phyloP scores from a whole-genome alignment of 2,797 vertebrate genomes.

The Chromobotia macracanthus region DNA sequence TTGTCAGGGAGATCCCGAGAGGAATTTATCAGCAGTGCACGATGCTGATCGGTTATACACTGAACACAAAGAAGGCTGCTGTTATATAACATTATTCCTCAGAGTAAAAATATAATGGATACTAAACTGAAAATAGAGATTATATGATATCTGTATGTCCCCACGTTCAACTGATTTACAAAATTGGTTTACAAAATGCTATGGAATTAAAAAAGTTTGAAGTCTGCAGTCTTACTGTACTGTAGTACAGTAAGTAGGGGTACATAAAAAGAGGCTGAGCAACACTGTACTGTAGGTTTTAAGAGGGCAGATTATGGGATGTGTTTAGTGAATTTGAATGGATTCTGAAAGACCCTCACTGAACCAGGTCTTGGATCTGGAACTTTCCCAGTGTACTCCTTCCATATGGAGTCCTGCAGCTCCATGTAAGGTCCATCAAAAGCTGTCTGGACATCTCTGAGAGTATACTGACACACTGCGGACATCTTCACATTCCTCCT shows the following conservation, averaged over 20 bases:
- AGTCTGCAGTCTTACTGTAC: too few relatives aligned
- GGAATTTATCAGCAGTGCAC: conserved; percentile 86
- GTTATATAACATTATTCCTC: conserved; percentile 18
- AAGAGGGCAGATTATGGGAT: too few relatives aligned
- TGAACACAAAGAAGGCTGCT: conserved; percentile 62
- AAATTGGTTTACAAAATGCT: too few relatives aligned
- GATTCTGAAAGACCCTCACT: conserved; percentile 73
- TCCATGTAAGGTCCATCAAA: conserved; percentile 94
- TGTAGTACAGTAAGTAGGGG: too few relatives aligned
- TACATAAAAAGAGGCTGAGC: too few relatives aligned
- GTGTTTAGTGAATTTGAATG: not conserved
- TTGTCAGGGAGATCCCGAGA: conserved; percentile 92
- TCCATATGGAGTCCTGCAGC: conserved; percentile 91
- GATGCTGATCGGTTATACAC: conserved; percentile 90
- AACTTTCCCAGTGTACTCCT: conserved; percentile 84
- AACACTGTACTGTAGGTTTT: too few relatives aligned
- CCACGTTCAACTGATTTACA: too few relatives aligned
- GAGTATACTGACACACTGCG: conserved; percentile 88
- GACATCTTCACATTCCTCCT: conserved; percentile 95
- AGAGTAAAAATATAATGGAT: conserved; percentile 1
- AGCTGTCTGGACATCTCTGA: conserved; percentile 81
- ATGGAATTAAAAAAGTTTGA: too few relatives aligned
- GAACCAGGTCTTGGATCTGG: conserved; percentile 92
- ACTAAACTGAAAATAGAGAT: not conserved
- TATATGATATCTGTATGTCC: not conserved